phyloP scores from a whole-genome alignment of 2,797 vertebrate genomes.

The Gambusia yucatana region DNA sequence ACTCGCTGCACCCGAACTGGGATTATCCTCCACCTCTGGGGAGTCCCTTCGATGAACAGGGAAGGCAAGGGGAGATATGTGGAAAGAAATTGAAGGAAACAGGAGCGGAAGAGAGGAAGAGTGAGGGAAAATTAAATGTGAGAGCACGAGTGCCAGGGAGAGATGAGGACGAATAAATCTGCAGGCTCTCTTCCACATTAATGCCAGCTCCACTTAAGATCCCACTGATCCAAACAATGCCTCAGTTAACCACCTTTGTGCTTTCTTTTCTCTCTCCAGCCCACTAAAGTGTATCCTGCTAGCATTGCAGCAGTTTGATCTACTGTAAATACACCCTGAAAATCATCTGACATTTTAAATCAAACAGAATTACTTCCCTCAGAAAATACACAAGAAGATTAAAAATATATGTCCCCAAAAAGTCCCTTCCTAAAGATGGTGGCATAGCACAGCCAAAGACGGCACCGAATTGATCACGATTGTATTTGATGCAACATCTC shows the following conservation, averaged over 20 bases:
- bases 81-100: slow-evolving; percentile 63
- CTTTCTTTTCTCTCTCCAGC: slow-evolving; percentile 4
- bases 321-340: slow-evolving; percentile 20
- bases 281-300: slow-evolving; percentile 8
- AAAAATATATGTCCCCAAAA: slow-evolving; percentile 1
- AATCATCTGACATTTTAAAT: slow-evolving; percentile 39
- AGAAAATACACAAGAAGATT: slow-evolving; percentile 16
- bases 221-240: slow-evolving; percentile 19
- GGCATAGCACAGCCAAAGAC: background rate
- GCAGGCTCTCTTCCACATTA: slow-evolving; percentile 36
- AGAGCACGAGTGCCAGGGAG: slow-evolving; percentile 35
- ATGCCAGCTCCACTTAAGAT: slow-evolving; percentile 51
- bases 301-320: slow-evolving; percentile 17
- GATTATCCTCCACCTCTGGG: slow-evolving; percentile 74
- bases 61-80: slow-evolving; percentile 55
- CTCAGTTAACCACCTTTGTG: slow-evolving; percentile 43
- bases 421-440: background rate
- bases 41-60: slow-evolving; percentile 67
- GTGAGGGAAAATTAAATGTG: slow-evolving; percentile 49
- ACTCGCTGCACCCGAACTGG: slow-evolving; percentile 62
- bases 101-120: slow-evolving; percentile 39
- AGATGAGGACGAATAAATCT: slow-evolving; percentile 46
- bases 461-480: background rate
- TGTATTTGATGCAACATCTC: background rate
- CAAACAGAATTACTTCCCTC: slow-evolving; percentile 31